Conservation (phyloP, 2,113 vertebrate genomes). For the Strix uralensis region DNA sequence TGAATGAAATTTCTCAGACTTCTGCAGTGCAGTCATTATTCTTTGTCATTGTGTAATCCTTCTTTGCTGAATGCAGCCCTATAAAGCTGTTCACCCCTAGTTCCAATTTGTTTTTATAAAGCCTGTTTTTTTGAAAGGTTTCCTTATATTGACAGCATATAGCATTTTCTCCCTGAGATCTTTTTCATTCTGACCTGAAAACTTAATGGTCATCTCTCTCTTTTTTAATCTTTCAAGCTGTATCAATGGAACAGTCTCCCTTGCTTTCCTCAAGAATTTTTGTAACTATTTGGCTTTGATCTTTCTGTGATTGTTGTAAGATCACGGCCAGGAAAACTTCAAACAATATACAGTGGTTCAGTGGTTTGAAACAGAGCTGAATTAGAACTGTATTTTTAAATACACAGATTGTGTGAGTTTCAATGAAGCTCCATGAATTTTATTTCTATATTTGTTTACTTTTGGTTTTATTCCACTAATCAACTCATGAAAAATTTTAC, state of each 20-base stretch:
- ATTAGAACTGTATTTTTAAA: conserved; percentile 1
- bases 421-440: not conserved
- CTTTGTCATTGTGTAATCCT: not conserved
- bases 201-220: not conserved
- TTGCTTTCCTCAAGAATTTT: not conserved
- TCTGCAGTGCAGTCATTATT: not conserved
- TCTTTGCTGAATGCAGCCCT: not conserved
- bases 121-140: not conserved
- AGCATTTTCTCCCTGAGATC: conserved; percentile 4
- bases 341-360: not conserved
- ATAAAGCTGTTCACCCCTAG: not conserved
- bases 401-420: not conserved
- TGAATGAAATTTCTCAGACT: not conserved
- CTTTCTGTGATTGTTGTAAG: conserved; percentile 8
- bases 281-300: conserved; percentile 4
- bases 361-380: not conserved
- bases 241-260: not conserved
- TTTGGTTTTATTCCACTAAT: not conserved
- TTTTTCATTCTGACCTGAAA: conserved; percentile 30
- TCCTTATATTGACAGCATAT: not conserved
- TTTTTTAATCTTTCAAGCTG: conserved; percentile 18
- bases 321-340: conserved; percentile 3
- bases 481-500: not conserved
- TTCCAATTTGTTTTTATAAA: conserved; percentile 24
- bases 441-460: not conserved